Base-by-base conservation (phyloP, 2,113 vertebrate genomes). In the Thamnophis sirtalis region DNA sequence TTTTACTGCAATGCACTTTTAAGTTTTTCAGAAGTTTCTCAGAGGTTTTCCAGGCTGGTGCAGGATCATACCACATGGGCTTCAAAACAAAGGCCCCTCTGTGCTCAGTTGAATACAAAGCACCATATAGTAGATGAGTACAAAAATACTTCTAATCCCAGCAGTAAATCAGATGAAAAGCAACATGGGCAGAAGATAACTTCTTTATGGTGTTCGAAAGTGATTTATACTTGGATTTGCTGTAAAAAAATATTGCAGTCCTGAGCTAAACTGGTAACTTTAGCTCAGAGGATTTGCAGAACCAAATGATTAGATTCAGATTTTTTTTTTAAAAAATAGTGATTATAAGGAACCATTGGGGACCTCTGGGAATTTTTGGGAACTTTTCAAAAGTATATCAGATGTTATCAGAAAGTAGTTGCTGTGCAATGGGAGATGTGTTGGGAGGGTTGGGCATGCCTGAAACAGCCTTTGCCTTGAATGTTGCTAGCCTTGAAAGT, bases 241-340 rank as follows among this genome's bases (percentile, higher is more conserved):
- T 91, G 94, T 88, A 89, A 49, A 89, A 91, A 93, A 21, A 80
- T 43, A 43, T 80, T 38, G 73, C 33, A 80, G 73, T 2, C 7
- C 33, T 80, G 17, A 21, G 73, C 33, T 80, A 80, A 43, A 43
- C 7, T 9, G 17, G 7, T 80, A 80, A 80, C 73, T 80, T 80
- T 94, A 96, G 95, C 93, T 91, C 0, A 91, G 87, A 95, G 63
- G 80, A 93, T 96, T 94, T 96, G 93, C 97, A 93, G 92, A 95
- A 91, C 84, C 86, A 93, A 93, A 73, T 95, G 89, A 96, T 97
- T 95, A 96, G 95, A 80, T 80, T 43, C 73, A 21, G 73, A 0
- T 21, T 73, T 38, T 19, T 6, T 80, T 80, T 73, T 6, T 2
- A 58, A 24, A 28, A 21, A 80, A 17, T 80, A 43, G 73, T 21